Evolutionary conservation across 2,888 invertebrate species (phyloP).

Genomic region (Octodonta nipae): DNA sequence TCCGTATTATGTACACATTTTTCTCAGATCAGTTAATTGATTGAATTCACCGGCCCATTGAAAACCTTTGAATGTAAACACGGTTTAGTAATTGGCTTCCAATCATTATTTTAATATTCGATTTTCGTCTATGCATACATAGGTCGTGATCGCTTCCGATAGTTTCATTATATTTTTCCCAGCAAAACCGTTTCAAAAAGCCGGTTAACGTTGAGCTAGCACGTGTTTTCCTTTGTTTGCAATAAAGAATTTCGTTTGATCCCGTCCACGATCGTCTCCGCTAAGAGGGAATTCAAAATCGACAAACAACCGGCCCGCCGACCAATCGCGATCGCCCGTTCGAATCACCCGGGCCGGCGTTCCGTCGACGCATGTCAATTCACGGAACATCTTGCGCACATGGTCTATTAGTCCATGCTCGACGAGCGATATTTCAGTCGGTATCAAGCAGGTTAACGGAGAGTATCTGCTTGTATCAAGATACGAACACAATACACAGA

Average conservation of each 20-base stretch:
- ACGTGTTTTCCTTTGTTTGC: conserved; percentile 26
- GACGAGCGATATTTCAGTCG: conserved; percentile 32
- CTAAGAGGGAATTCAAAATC: conserved; percentile 8
- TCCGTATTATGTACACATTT: too few species aligned
- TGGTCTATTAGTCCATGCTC: conserved; percentile 27
- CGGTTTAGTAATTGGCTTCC: too few species aligned
- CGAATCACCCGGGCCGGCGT: conserved; percentile 12
- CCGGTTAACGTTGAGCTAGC: conserved; percentile 15
- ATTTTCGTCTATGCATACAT: too few species aligned
- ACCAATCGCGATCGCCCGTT: conserved; percentile 10
- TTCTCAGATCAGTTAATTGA: too few species aligned
- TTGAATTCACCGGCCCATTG: too few species aligned
- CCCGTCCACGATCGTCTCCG: conserved; percentile 8
- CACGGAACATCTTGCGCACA: conserved; percentile 34
- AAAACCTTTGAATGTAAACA: too few species aligned
- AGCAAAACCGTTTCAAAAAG: conserved; percentile 11
- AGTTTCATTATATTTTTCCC: too few species aligned
- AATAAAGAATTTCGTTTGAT: conserved; percentile 18
- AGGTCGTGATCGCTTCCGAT: too few species aligned
- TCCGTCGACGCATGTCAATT: conserved; percentile 36
- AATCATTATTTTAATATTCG: too few species aligned
- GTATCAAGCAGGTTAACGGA: conserved; percentile 32
- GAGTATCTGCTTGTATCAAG: conserved; percentile 29
- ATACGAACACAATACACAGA: conserved; percentile 22
- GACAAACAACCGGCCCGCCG: conserved; percentile 8